phyloP scores from a whole-genome alignment of 2,888 invertebrate species.

The Brachypterus glaber region DNA sequence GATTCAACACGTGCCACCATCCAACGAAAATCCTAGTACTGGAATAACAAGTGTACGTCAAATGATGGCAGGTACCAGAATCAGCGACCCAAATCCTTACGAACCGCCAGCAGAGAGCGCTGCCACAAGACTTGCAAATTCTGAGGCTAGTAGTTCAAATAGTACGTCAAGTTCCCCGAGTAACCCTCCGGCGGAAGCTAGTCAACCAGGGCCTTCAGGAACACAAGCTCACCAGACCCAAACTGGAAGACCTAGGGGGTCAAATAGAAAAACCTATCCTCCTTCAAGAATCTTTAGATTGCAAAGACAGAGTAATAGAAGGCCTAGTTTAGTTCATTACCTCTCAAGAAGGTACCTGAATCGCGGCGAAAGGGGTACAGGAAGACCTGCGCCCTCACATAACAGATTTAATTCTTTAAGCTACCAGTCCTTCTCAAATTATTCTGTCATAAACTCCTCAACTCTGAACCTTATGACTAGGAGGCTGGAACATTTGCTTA shows the following conservation, averaged over 20 bases:
- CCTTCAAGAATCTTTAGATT: conserved; percentile 24
- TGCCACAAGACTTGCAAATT: background rate
- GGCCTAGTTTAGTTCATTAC: conserved; percentile 27
- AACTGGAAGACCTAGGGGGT: conserved; percentile 23
- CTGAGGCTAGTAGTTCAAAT: conserved; percentile 10
- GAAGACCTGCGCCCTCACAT: conserved; percentile 9
- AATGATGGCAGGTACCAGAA: conserved; percentile 41
- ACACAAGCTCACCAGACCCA: conserved; percentile 12
- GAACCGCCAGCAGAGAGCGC: conserved; percentile 23
- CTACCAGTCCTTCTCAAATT: conserved; percentile 18
- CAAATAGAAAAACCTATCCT: conserved; percentile 34
- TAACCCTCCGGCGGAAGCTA: background rate
- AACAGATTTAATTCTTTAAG: background rate
- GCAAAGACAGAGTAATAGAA: background rate
- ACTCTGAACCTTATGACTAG: conserved; percentile 26
- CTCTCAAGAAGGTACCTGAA: conserved; percentile 27
- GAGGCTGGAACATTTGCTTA: conserved; percentile 26
- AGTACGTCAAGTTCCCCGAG: background rate
- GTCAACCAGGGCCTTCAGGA: background rate
- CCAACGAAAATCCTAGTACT: conserved; percentile 42
- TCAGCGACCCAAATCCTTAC: conserved; percentile 36
- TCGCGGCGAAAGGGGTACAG: conserved; percentile 21
- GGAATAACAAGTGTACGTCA: conserved; percentile 37
- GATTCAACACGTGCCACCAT: conserved; percentile 46
- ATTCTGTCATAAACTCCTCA: conserved; percentile 21